A percentile compares a stretch with the other conserved stretches of the same genome.
These are phyloP conservation scores for Rhopalosiphum maidis DNA, from an alignment of 1,140 invertebrate genomes.

Conservation along the genomic window DNA sequence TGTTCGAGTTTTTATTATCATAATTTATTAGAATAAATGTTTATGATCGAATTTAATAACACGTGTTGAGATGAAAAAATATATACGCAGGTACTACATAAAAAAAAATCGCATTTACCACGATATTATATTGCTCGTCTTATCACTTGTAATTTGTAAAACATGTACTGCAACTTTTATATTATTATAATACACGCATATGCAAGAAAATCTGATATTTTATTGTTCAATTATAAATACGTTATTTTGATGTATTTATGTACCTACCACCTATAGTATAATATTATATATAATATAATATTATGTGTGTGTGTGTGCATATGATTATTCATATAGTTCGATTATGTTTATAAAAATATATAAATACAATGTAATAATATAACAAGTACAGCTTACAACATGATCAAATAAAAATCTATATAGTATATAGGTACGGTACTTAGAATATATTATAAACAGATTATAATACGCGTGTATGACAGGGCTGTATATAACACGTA, in stretches of 20 bases:
- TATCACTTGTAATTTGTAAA: conserved; percentile 11
- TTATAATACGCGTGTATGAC: background rate
- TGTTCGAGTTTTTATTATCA: conserved; percentile 32
- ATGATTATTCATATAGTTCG: background rate
- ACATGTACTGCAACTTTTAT: conserved; percentile 7
- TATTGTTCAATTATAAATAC: conserved; percentile 27
- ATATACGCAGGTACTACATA: background rate
- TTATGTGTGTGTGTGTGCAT: background rate
- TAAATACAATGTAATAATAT: conserved; percentile 19
- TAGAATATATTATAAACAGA: background rate
- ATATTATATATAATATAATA: background rate
- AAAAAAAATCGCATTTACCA: background rate
- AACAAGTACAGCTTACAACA: background rate
- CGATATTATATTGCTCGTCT: background rate
- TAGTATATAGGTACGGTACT: background rate
- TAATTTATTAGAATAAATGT: conserved; percentile 27
- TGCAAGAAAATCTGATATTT: background rate
- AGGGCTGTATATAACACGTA: background rate
- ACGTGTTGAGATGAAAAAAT: conserved; percentile 13
- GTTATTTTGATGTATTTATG: background rate
- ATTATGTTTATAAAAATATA: conserved; percentile 6
- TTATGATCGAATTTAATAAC: conserved; percentile 47
- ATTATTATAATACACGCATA: background rate
- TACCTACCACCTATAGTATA: no score
- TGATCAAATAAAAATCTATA: background rate